Base-by-base conservation (phyloP, 2,888 invertebrate genomes). In the Elegia similella region DNA sequence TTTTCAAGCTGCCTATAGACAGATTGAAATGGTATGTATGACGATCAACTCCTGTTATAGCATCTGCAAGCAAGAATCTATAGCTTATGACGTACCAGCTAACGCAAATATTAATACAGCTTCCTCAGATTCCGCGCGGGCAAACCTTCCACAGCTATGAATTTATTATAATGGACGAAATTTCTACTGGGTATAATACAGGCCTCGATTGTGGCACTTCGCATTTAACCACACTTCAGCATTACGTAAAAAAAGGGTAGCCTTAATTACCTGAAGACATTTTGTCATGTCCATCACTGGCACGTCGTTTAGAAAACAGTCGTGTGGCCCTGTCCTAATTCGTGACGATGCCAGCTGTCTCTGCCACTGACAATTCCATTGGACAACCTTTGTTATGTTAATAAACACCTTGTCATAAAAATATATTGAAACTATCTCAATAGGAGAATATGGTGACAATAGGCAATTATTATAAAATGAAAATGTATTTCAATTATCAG, bases 381-480 rank as follows among this genome's bases (percentile, higher is more conserved):
- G 50, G 34, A 46, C 12, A 16, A 15, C 7, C 30, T 15, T 15
- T 17, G 32, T 10, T 16, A 34, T 38, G 34, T 34, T 17, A 50
- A 17, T 38, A 34, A 50, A 50, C 17, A 50, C 17, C 30, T 32
- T 38, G 34, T 50, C 50, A 17, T 50, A 50, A 50, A 50, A 50
- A 50, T n/a, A 17, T 34, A 17, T 32, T 15, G 12, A 17, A 8
- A 32, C 7, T 50, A 12, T 38, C n/a, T 12, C n/a, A n/a, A 38
- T 10, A 12, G 38, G 6, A 38, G 38, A 12, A 5, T 12, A 12
- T n/a, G 1, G 10, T 7, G n/a, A 38, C 2, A 8, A 10, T 8
- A 2, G 6, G 12, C 10, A 12, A n/a, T 38, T 38, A 0, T n/a
- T 2, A 12, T 12, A n/a, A 38, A 38, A 38, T n/a, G 23, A 23